Percentiles rank a stretch among this genome's conserved stretches.
phyloP scores from a whole-genome alignment of 2,113 vertebrate species.

The Tupaia chinensis region DNA sequence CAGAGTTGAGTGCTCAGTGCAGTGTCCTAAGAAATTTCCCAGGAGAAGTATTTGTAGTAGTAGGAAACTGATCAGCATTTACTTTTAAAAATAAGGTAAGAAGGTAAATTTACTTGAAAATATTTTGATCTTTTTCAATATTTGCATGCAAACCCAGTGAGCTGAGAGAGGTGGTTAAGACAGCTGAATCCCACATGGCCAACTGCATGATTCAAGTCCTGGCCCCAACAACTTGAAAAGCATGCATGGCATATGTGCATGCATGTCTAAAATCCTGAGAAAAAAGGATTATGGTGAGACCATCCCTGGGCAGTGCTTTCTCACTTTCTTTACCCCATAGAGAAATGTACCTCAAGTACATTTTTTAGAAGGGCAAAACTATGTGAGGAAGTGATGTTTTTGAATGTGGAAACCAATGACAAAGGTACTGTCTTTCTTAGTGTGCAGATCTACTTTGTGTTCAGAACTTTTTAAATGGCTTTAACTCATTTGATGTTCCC shows the following conservation, averaged over 20 bases:
- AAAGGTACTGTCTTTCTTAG: background rate
- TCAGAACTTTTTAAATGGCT: background rate
- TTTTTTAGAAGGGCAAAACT: background rate
- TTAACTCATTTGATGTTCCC: background rate
- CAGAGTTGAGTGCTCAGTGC: background rate
- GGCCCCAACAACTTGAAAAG: too few relatives aligned
- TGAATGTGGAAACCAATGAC: background rate
- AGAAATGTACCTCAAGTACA: too few relatives aligned
- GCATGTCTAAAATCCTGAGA: too few relatives aligned
- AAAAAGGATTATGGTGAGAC: too few relatives aligned
- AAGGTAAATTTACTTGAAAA: background rate
- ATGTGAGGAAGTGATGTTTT: background rate
- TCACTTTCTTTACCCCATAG: too few relatives aligned
- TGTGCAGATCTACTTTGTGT: background rate
- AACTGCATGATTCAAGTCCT: too few relatives aligned
- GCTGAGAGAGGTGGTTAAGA: background rate
- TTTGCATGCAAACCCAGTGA: slow-evolving; percentile 8
- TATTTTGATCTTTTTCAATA: slow-evolving; percentile 43
- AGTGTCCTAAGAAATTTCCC: background rate
- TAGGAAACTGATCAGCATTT: background rate
- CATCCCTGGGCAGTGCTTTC: too few relatives aligned
- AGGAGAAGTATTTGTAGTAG: background rate
- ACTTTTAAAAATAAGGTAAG: background rate
- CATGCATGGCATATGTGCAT: too few relatives aligned
- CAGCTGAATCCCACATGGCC: too few relatives aligned